Base-by-base conservation (phyloP, 1,140 invertebrate genomes). In the Cephus cinctus region DNA sequence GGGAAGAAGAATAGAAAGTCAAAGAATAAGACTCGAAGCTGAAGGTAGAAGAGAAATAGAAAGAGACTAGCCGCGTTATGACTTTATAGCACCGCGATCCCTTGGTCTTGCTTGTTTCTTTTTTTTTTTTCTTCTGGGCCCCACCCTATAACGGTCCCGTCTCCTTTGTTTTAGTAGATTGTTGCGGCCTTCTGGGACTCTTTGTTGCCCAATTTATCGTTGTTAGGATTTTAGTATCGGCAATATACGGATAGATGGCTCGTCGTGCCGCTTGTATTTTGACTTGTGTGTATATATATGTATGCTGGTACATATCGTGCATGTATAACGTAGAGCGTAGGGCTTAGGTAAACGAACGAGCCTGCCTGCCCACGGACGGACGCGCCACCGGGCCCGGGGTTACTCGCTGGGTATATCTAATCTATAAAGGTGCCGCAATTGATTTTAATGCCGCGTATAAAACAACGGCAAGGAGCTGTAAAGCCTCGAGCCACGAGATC, bases 121-220 rank as follows among this genome's bases (percentile, higher is more conserved):
- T 21, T 20, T 36, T 25, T 45, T 44, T 34, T n/a, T n/a, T n/a
- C n/a, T n/a, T n/a, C n/a, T n/a, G n/a, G n/a, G n/a, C n/a, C n/a
- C n/a, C n/a, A n/a, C n/a, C n/a, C n/a, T n/a, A n/a, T n/a, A n/a
- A n/a, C n/a, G n/a, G n/a, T 27, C 41, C 42, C 44, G 34, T 31
- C 43, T 56, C 47, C 55, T 60, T 59, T 60, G 63, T 69, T 57
- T 65, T 63, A 59, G 47, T 43, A 31, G 34, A 52, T 36, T 41
- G 41, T 54, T 50, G 19, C 45, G 32, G 38, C 50, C 46, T 41
- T 43, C 38, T 19, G 22, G 18, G 18, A 47, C 44, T 55, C 56
- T 64, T 65, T 62, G 50, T 68, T 65, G 57, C 40, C 61, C 62
- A 68, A 69, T 73, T 71, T 69, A 69, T 60, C 56, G 57, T 59